Conservation (phyloP, 2,113 vertebrate species). For the Monopterus albus region DNA sequence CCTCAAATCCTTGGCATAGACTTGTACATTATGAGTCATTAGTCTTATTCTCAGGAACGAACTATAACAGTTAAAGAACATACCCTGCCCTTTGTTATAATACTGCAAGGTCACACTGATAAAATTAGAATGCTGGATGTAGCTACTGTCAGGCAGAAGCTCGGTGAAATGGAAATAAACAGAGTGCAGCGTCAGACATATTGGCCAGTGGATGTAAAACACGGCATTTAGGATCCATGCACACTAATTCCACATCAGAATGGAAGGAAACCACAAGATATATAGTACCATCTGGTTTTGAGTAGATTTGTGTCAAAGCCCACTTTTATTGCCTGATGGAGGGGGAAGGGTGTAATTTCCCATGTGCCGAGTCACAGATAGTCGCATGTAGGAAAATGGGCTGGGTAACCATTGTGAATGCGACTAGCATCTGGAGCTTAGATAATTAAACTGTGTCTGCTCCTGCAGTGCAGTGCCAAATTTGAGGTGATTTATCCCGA, state of each 20-base stretch:
- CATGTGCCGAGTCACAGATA: constrained; percentile 70
- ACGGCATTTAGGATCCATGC: constrained; percentile 39
- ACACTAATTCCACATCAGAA: constrained; percentile 56
- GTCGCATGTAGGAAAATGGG: constrained; percentile 73
- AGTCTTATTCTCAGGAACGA: constrained; percentile 21
- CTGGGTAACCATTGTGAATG: constrained; percentile 67
- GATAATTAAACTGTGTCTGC: constrained; percentile 74
- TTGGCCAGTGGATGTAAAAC: constrained; percentile 27
- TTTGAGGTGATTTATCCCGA: constrained; percentile 47
- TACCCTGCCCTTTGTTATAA: constrained; percentile 14
- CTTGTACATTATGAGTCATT: constrained; percentile 18
- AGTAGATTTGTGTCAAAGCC: constrained; percentile 76
- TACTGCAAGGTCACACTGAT: constrained; percentile 48
- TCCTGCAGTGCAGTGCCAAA: constrained; percentile 29
- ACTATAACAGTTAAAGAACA: constrained; percentile 42
- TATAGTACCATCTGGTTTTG: constrained; percentile 76
- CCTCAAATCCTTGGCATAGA: constrained; percentile 3
- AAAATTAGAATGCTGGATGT: constrained; percentile 61
- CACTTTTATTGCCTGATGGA: constrained; percentile 75
- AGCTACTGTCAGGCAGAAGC: constrained; percentile 64
- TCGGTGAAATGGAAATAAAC: constrained; percentile 66
- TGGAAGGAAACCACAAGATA: constrained; percentile 70
- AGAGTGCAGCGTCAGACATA: constrained; percentile 37
- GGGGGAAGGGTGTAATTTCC: constrained; percentile 71
- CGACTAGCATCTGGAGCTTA: constrained; percentile 75